Evolutionary conservation across 1,140 invertebrate species (phyloP), one percentile per base, ranked within the genome.

Genomic region (Sminthurides bifidus): DNA sequence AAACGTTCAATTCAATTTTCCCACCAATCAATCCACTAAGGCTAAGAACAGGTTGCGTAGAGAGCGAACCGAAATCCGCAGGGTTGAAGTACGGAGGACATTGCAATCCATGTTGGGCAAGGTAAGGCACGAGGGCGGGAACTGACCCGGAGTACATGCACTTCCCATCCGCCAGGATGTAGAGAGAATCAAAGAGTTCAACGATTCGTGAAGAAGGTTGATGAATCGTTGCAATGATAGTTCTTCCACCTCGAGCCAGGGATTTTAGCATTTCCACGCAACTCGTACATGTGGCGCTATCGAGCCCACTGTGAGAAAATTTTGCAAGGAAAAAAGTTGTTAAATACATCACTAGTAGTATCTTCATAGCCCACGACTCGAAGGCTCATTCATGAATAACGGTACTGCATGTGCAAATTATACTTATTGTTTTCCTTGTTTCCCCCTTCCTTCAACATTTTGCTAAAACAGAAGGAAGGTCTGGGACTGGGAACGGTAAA

Each of bases 81-180:
- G 92, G 91, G 72, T 95, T 97, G 73, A 95, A 90, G 69, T 95
- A 95, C 62, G 84, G 81, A 0, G 92, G 92, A 73, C 91, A 95
- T 21, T 84, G 77, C 4, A 93, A 76, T 3, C 83, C 82, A 76
- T 90, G 81, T 0, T 80, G 81, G 1, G 81, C 79, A 17, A 94
- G 75, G 69, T 92, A 95, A 15, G 90, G 87, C 51, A 94, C 83
- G 40, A 96, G 70, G 15, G 82, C 81, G 31, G 71, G 71, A 2
- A 87, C 81, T 14, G 80, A 77, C 1, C 92, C 92, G 67, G 86
- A 79, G 70, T 94, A 96, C 63, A 94, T 84, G 68, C 89, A 93
- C 68, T 91, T 85, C 14, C 92, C 92, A 62, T 92, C 85, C 3
- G 86, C 83, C 59, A 96, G 71, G 63, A 92, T 81, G 67, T 92